Conservation (phyloP, 1,140 invertebrate species). For the Eurosta solidaginis region DNA sequence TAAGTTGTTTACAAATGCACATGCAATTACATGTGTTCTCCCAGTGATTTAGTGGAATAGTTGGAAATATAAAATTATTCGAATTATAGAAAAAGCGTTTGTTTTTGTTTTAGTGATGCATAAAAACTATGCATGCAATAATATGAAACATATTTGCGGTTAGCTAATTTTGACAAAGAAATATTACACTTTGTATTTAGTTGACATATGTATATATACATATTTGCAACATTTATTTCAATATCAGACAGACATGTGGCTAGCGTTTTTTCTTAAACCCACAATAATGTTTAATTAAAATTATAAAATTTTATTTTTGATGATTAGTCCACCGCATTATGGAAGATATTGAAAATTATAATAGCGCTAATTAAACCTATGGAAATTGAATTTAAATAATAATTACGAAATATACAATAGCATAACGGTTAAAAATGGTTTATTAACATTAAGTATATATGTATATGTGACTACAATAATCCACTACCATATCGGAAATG, state of each 20-base stretch:
- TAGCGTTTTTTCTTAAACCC: too few relatives aligned
- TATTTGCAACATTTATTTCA: background rate
- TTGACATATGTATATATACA: background rate
- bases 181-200: background rate
- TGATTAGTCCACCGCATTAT: background rate
- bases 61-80: background rate
- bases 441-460: too few relatives aligned
- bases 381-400: too few relatives aligned
- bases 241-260: too few relatives aligned
- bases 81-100: background rate
- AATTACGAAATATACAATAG: too few relatives aligned
- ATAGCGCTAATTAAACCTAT: too few relatives aligned
- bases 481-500: too few relatives aligned
- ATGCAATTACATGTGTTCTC: background rate
- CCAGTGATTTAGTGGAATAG: background rate
- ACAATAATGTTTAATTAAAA: background rate
- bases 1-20: background rate
- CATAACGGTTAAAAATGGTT: too few relatives aligned
- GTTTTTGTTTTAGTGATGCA: background rate
- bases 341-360: background rate
- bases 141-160: background rate
- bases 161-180: background rate
- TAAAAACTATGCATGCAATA: background rate
- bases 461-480: too few relatives aligned
- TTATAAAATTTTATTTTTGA: conserved; percentile 1